Conservation (phyloP, 2,888 invertebrate genomes). For the Leptothorax acervorum region DNA sequence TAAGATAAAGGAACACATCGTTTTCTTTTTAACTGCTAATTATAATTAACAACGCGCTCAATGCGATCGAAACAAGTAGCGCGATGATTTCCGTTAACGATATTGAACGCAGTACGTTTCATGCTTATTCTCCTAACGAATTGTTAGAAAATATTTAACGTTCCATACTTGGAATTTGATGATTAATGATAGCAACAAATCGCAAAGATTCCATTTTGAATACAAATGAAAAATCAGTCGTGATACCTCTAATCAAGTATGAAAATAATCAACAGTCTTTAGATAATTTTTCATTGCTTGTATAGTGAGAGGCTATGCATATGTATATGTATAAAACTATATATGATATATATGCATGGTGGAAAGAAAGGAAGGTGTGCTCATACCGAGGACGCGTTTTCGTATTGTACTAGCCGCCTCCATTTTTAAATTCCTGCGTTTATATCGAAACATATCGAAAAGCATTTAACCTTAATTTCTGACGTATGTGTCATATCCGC, state of each 20-base stretch:
- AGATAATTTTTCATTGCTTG: constrained; percentile 10
- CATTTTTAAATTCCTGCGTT: too few relatives aligned
- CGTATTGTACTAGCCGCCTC: too few relatives aligned
- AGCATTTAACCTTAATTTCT: too few relatives aligned
- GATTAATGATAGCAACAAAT: constrained; percentile 14
- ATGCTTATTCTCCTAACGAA: not conserved
- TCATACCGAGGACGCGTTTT: too few relatives aligned
- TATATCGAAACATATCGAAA: too few relatives aligned
- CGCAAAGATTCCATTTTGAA: constrained; percentile 10
- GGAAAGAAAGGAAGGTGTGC: too few relatives aligned
- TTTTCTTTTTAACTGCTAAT: constrained; percentile 33
- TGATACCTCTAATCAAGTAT: not conserved
- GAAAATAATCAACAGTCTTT: constrained; percentile 37
- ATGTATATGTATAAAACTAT: not conserved
- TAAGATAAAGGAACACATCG: constrained; percentile 61
- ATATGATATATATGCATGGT: too few relatives aligned
- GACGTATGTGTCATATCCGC: too few relatives aligned
- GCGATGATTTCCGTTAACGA: constrained; percentile 43
- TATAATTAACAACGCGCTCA: constrained; percentile 30
- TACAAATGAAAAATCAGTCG: constrained; percentile 14
- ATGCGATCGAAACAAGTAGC: not conserved
- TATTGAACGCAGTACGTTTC: constrained; percentile 10
- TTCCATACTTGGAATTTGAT: not conserved
- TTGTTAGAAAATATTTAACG: not conserved
- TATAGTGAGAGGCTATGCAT: not conserved